phyloP scores from a whole-genome alignment of 1,140 invertebrate species.

The Ericerus pela region DNA sequence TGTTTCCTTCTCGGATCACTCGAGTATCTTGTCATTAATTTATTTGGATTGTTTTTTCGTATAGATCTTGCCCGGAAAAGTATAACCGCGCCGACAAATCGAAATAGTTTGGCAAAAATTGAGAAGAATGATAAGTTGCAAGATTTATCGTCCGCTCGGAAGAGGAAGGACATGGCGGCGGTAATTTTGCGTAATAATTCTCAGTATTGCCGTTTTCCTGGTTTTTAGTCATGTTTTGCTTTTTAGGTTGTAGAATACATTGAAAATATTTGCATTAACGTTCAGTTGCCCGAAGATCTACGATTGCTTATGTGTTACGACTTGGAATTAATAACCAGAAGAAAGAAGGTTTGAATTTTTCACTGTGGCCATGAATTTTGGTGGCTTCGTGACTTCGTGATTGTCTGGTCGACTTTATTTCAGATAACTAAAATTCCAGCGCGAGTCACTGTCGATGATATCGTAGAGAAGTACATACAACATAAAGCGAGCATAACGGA shows the following conservation, averaged over 20 bases:
- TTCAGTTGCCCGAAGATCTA: conserved; percentile 1
- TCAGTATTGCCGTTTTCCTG: background rate
- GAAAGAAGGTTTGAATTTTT: background rate
- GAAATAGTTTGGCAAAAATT: too few species aligned
- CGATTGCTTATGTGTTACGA: background rate
- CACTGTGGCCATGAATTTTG: background rate
- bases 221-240: background rate
- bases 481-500: background rate
- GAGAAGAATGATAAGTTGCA: too few species aligned
- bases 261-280: background rate
- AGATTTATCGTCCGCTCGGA: too few species aligned
- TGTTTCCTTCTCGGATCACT: background rate
- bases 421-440: conserved; percentile 2
- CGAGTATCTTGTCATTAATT: background rate
- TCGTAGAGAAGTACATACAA: background rate
- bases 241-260: background rate
- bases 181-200: too few species aligned
- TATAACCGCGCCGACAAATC: too few species aligned
- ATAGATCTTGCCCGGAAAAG: too few species aligned
- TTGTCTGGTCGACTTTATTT: too few species aligned
- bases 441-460: background rate
- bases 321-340: background rate
- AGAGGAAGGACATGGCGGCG: too few species aligned
- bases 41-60: too few species aligned
- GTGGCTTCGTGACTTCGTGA: background rate